Evolutionary conservation across 2,888 invertebrate species (phyloP), one percentile per base, ranked within the genome.

Genomic region (Drosophila leonis): DNA sequence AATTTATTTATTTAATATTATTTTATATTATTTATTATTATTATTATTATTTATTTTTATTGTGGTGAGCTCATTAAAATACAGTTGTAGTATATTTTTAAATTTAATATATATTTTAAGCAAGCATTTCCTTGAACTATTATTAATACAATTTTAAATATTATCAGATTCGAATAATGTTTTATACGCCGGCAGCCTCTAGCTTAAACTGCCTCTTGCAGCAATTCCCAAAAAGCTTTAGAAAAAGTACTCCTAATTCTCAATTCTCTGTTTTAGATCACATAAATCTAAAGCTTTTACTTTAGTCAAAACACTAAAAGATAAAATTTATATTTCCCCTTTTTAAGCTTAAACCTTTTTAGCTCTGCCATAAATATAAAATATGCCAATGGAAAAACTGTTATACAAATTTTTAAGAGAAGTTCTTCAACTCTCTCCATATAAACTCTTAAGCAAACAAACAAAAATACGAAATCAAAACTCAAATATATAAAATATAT

Each of bases 341-440:
- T 37, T 24, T 6, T 2, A 9, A 2, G 2, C n/a, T n/a, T n/a
- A 0, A 5, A n/a, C 5, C 7, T 41, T 12, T 18, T n/a, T 1
- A 12, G 18, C 4, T 13, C 6, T 10, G 39, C 33, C 39, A 64
- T 48, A 42, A 41, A 60, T 12, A 1, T 1, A 20, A 31, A 48
- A 12, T 27, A 6, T 15, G 8, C 0, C 10, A 20, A 41, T 4
- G 7, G 2, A 20, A 9, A 10, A 29, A 56, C 48, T 80, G 83
- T 75, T 60, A 66, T 83, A 83, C 4, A 0, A 0, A 1, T 1
- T 3, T 1, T 44, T 13, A 44, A 65, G 33, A 39, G 42, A 37
- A 41, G 0, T 10, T 29, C n/a, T 10, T 6, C 9, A 37, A 2
- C 12, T 18, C 31, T 27, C 15, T 15, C 0, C 0, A 4, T 2